Conservation (phyloP, 2,888 invertebrate genomes). For the Dioctria linearis region DNA sequence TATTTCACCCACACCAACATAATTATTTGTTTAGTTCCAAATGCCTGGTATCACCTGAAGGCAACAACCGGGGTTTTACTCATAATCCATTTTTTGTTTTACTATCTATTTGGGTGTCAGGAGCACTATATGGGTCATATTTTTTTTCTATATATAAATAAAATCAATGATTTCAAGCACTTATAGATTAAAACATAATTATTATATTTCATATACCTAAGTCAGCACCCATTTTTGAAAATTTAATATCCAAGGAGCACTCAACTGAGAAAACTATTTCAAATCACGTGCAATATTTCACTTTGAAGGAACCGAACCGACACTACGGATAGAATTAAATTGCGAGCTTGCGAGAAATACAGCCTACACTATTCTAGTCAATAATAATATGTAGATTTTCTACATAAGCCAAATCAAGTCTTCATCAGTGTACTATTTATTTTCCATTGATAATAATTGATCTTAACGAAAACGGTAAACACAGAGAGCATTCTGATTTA, state of each 20-base stretch:
- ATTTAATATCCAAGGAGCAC: neutral
- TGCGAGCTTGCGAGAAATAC: neutral
- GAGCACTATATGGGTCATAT: too few relatives aligned
- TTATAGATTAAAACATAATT: neutral
- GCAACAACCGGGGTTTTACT: too few relatives aligned
- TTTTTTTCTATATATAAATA: too few relatives aligned
- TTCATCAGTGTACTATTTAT: constrained; percentile 25
- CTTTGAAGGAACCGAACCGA: neutral
- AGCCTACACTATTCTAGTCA: neutral
- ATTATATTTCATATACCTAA: constrained; percentile 14
- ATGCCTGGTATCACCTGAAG: too few relatives aligned
- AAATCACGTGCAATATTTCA: constrained; percentile 2
- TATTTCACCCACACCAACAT: too few relatives aligned
- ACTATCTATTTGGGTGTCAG: too few relatives aligned
- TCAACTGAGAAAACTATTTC: neutral
- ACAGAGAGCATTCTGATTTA: neutral
- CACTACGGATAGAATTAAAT: constrained; percentile 15
- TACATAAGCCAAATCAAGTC: too few relatives aligned
- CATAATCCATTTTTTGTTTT: too few relatives aligned
- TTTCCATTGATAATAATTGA: constrained; percentile 51
- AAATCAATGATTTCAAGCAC: too few relatives aligned
- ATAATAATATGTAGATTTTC: too few relatives aligned
- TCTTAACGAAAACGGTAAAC: constrained; percentile 42
- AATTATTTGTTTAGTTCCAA: too few relatives aligned
- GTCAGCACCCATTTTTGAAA: constrained; percentile 23